Percentiles rank a stretch among this genome's conserved stretches.
Evolutionary conservation across 2,797 vertebrate species (phyloP).

Genomic region (Eremophila alpestris): DNA sequence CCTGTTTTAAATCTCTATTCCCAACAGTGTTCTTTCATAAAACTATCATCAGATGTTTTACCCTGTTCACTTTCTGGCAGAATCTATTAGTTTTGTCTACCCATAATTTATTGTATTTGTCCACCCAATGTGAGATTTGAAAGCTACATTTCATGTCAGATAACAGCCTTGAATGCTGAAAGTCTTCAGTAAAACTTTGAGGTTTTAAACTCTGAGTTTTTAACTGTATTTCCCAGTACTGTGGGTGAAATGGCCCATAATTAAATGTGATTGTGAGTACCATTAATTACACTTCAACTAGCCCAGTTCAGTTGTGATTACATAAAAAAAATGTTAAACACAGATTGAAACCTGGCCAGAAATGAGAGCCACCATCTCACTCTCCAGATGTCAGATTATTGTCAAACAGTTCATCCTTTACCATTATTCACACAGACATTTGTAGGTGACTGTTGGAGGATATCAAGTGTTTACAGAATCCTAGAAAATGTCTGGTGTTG

Average conservation of each 20-base stretch:
- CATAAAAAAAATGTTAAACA: neutral
- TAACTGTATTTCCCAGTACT: neutral
- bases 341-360: neutral
- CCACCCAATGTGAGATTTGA: neutral
- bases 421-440: neutral
- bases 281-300: slow-evolving; percentile 26
- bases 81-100: neutral
- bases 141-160: neutral
- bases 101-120: neutral
- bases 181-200: neutral
- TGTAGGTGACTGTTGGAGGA: neutral
- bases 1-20: neutral
- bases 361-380: neutral
- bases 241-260: neutral
- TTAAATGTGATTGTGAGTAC: slow-evolving; percentile 29
- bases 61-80: neutral
- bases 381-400: slow-evolving; percentile 66
- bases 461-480: neutral
- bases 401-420: slow-evolving; percentile 8
- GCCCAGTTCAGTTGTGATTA: neutral
- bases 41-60: neutral
- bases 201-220: neutral
- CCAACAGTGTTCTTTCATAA: neutral
- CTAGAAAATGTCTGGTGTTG: neutral
- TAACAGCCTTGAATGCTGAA: neutral